Evolutionary conservation across 2,888 invertebrate species (phyloP), one percentile per base, ranked within the genome.

Genomic region (Drosophila meridiana): DNA sequence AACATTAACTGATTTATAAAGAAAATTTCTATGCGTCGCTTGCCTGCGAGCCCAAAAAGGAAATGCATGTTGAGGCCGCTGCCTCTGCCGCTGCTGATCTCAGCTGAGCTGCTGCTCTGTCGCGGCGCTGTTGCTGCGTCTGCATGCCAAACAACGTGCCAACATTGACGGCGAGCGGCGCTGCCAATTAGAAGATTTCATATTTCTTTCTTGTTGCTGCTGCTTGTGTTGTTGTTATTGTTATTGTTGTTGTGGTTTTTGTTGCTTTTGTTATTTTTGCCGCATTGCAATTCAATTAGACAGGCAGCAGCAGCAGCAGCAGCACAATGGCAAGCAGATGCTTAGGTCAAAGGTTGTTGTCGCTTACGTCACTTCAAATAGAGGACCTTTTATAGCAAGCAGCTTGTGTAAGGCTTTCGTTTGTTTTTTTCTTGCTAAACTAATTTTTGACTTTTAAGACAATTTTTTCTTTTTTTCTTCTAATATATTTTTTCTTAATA

Each of bases 171-270:
- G 68, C 69, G 73, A 73, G 78, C 70, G 69, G 56, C 66, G 76
- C 69, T 83, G 79, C 87, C 87, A 87, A 87, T 87, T 88, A 87
- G 82, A 86, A 83, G 81, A 80, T 81, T 88, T 88, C 82, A 87
- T 87, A 83, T 86, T 82, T 83, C 57, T 73, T 66, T 45, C n/a
- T 47, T 69, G 62, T 42, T n/a, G 52, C 66, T 65, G 68, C 36
- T 56, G 56, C 36, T 36, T 42, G 9, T 66, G 34, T 6, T 48
- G 42, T 9, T 47, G 7, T 50, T 42, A n/a, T 32, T 69, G 58
- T 20, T 26, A 40, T 66, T 64, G 61, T 3, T 50, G 45, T 26
- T 58, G 43, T 42, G 60, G 36, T 26, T 45, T 50, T 34, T 14
- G 43, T 62, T 61, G 69, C 26, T 38, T 4, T 48, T 40, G 20